phyloP scores from a whole-genome alignment of 2,888 invertebrate genomes.

The Lepidochitona cinerea region DNA sequence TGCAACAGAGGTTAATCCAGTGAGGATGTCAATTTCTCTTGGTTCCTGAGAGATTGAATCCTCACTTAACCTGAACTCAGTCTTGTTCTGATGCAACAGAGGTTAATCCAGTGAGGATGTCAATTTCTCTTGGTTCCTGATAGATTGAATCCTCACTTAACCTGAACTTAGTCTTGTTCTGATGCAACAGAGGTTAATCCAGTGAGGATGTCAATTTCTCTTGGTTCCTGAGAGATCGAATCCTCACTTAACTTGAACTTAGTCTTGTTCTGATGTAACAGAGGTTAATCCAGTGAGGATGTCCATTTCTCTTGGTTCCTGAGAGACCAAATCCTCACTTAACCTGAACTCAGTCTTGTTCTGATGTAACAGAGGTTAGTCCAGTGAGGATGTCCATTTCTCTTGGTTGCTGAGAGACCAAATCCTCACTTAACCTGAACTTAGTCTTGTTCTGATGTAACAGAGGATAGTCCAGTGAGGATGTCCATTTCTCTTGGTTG shows the following conservation, averaged over 20 bases:
- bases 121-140: constrained; percentile 48
- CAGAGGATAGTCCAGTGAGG: no score
- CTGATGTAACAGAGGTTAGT: no score
- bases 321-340: no score
- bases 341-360: no score
- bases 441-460: no score
- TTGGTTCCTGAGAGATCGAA: constrained; percentile 43
- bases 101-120: constrained; percentile 36
- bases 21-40: constrained; percentile 55
- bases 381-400: no score
- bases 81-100: background rate
- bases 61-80: constrained; percentile 59
- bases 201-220: constrained; percentile 54
- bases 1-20: background rate
- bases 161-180: constrained; percentile 41
- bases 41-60: constrained; percentile 46
- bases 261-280: no score
- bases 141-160: constrained; percentile 58
- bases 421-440: no score
- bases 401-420: no score
- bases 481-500: no score
- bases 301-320: no score
- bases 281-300: no score
- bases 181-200: background rate
- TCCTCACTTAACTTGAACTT: constrained; percentile 64